Evolutionary conservation across 2,113 vertebrate species (phyloP).

Genomic region (Loxodonta africana): DNA sequence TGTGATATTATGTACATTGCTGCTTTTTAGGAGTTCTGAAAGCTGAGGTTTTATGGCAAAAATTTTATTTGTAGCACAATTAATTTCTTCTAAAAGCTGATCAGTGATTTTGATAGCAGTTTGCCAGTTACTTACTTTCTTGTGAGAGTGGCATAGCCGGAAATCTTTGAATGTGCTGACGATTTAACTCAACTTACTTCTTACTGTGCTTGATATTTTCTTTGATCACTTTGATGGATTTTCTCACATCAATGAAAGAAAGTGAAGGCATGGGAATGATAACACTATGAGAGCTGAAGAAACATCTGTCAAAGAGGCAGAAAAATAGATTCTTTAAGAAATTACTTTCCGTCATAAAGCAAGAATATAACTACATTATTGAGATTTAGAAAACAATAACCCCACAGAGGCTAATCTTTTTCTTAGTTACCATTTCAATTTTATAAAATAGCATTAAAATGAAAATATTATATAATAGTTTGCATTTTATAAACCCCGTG

Average conservation of each 20-base stretch:
- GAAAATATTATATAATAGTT: background rate
- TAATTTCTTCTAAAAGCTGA: background rate
- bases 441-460: background rate
- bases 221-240: slow-evolving; percentile 67
- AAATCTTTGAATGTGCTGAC: background rate
- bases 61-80: background rate
- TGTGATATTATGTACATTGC: background rate
- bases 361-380: background rate
- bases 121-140: background rate
- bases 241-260: slow-evolving; percentile 56
- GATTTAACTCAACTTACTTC: background rate
- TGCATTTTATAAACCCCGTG: background rate
- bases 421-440: background rate
- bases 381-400: background rate
- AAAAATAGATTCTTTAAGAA: slow-evolving; percentile 10
- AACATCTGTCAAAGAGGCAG: background rate
- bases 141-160: background rate
- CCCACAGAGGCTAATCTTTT: background rate
- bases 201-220: slow-evolving; percentile 41
- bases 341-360: background rate
- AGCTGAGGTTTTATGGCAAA: background rate
- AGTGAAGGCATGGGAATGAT: background rate
- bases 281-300: background rate
- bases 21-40: background rate
- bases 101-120: background rate